Percentiles rank a stretch among this genome's conserved stretches.
Evolutionary conservation across 1,140 invertebrate species (phyloP).

Genomic region (Aphis craccivora): DNA sequence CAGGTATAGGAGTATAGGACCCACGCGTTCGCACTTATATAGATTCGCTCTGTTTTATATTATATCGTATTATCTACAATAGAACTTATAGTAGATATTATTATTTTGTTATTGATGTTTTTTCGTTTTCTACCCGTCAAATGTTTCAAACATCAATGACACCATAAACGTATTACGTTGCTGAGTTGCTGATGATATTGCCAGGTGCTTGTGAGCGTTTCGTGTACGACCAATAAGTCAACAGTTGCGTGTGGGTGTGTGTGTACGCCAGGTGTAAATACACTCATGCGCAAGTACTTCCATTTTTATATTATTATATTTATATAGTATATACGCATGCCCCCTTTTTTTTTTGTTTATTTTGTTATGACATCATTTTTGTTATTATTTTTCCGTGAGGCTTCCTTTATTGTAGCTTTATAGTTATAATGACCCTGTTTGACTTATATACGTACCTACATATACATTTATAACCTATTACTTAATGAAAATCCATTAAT

Average conservation of each 20-base stretch:
- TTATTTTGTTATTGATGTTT: neutral
- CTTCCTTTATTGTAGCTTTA: neutral
- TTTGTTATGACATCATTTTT: slow-evolving; percentile 40
- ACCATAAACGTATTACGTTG: neutral
- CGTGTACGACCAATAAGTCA: slow-evolving; percentile 32
- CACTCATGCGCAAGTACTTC: neutral
- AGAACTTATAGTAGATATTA: neutral
- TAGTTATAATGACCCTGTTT: neutral
- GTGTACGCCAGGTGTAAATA: slow-evolving; percentile 34
- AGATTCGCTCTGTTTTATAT: neutral
- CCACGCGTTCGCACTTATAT: neutral
- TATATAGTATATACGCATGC: neutral
- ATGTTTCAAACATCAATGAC: neutral
- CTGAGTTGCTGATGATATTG: neutral
- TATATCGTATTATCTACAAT: neutral
- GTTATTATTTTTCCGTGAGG: slow-evolving; percentile 8
- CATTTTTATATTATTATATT: neutral
- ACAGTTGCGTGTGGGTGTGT: slow-evolving; percentile 5
- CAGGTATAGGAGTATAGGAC: neutral
- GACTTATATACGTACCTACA: neutral
- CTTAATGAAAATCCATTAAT: slow-evolving; percentile 41
- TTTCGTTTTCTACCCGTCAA: neutral
- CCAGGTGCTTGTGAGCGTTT: slow-evolving; percentile 22
- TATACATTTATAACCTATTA: neutral
- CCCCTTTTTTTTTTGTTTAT: neutral